phyloP scores from a whole-genome alignment of 2,888 invertebrate genomes.

The Pollenia labialis region DNA sequence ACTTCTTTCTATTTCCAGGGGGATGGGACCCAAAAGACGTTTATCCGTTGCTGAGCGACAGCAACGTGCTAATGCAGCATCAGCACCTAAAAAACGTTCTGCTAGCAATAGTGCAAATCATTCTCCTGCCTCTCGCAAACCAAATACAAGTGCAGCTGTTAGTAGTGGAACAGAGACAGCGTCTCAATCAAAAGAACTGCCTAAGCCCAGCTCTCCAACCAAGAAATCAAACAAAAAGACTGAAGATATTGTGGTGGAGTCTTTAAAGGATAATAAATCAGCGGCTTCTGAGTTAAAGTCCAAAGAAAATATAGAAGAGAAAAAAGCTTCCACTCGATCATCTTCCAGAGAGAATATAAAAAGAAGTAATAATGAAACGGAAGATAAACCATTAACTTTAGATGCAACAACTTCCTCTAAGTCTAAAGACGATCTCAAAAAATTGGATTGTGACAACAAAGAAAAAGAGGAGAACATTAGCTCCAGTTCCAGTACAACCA shows the following conservation, averaged over 20 bases:
- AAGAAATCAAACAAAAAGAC: constrained; percentile 63
- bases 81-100: constrained; percentile 77
- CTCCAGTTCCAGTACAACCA: constrained; percentile 64
- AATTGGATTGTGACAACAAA: constrained; percentile 15
- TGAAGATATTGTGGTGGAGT: constrained; percentile 6
- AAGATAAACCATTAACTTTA: constrained; percentile 7
- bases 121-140: constrained; percentile 74
- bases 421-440: constrained; percentile 57
- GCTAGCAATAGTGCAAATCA: constrained; percentile 71
- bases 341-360: constrained; percentile 72
- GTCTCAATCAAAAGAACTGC: constrained; percentile 67
- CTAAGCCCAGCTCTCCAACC: constrained; percentile 56
- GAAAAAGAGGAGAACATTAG: constrained; percentile 52
- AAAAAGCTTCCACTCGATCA: constrained; percentile 68
- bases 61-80: constrained; percentile 77
- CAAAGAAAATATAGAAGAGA: constrained; percentile 62
- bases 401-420: not conserved
- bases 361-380: constrained; percentile 36
- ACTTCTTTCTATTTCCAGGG: constrained; percentile 71
- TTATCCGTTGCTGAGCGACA: constrained; percentile 81
- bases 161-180: constrained; percentile 26
- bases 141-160: constrained; percentile 54
- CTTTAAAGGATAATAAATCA: not conserved
- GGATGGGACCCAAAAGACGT: constrained; percentile 83
- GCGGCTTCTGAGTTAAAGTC: not conserved